Evolutionary conservation across 2,113 vertebrate species (phyloP).

Genomic region (Pao palembangensis): DNA sequence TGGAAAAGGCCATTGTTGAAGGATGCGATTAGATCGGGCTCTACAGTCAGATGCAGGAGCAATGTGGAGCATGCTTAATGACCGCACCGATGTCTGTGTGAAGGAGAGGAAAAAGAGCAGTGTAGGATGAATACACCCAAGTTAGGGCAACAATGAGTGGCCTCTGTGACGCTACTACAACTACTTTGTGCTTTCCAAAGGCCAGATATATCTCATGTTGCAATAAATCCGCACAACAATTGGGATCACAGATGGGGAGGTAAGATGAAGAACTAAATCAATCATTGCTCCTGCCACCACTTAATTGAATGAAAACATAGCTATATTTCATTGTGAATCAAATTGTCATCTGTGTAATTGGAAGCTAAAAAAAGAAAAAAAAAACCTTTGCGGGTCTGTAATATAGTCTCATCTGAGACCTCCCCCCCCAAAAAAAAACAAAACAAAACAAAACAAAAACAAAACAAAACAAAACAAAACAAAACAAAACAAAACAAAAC

Average conservation of each 20-base stretch:
- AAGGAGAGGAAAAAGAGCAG: constrained; percentile 2
- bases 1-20: constrained; percentile 9
- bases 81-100: constrained; percentile 26
- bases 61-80: constrained; percentile 51
- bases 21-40: constrained; percentile 31
- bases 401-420: too few species aligned
- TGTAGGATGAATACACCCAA: constrained; percentile 10
- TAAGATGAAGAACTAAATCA: constrained; percentile 10
- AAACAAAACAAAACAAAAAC: too few species aligned
- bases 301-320: constrained; percentile 28
- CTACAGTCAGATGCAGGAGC: constrained; percentile 39
- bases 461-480: too few species aligned
- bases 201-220: constrained; percentile 13
- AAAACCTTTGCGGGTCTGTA: too few species aligned
- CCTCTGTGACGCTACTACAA: constrained; percentile 14
- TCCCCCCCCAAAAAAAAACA: too few species aligned
- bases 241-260: not conserved
- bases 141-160: constrained; percentile 11
- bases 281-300: constrained; percentile 17
- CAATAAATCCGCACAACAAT: constrained; percentile 22
- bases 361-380: constrained; percentile 7
- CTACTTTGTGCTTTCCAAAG: constrained; percentile 17
- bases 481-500: too few species aligned
- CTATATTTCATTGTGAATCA: too few species aligned
- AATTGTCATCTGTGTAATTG: not conserved